These are phyloP conservation scores for Lycorma delicatula DNA, from an alignment of 1,140 invertebrate species.

Conservation along the genomic window DNA sequence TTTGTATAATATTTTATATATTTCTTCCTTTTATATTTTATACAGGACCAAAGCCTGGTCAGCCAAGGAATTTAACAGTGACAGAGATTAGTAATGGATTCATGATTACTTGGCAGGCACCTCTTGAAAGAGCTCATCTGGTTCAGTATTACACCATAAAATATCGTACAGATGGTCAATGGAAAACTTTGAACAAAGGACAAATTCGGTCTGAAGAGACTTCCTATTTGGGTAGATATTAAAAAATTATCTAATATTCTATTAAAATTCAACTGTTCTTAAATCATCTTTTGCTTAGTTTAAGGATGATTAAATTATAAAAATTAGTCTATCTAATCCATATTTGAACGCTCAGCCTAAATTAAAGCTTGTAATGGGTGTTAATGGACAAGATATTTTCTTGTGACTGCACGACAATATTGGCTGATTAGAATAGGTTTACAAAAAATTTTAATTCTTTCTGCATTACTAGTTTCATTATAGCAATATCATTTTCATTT, in stretches of 20 bases:
- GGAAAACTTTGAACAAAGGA: slow-evolving; percentile 78
- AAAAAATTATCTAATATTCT: background rate
- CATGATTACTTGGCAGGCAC: slow-evolving; percentile 79
- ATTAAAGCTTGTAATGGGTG: no score
- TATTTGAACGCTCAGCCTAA: no score
- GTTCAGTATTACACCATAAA: slow-evolving; percentile 88
- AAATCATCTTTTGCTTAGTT: background rate
- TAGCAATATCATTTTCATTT: no score
- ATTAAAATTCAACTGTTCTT: background rate
- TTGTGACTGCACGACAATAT: no score
- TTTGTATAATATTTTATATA: no score
- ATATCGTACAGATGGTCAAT: slow-evolving; percentile 76
- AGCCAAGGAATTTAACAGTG: slow-evolving; percentile 78
- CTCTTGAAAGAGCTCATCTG: slow-evolving; percentile 63
- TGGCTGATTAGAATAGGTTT: no score
- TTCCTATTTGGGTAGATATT: slow-evolving; percentile 63
- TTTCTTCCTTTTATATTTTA: no score
- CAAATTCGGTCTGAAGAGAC: slow-evolving; percentile 81
- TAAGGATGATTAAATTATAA: no score
- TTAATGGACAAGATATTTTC: no score
- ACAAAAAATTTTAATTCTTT: no score
- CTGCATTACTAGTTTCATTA: no score
- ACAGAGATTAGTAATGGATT: slow-evolving; percentile 78
- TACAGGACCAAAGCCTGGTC: slow-evolving; percentile 77
- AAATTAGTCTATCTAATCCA: background rate